These are phyloP conservation scores for Actinemys pallida DNA, from an alignment of 2,113 vertebrate species.

Conservation along the genomic window DNA sequence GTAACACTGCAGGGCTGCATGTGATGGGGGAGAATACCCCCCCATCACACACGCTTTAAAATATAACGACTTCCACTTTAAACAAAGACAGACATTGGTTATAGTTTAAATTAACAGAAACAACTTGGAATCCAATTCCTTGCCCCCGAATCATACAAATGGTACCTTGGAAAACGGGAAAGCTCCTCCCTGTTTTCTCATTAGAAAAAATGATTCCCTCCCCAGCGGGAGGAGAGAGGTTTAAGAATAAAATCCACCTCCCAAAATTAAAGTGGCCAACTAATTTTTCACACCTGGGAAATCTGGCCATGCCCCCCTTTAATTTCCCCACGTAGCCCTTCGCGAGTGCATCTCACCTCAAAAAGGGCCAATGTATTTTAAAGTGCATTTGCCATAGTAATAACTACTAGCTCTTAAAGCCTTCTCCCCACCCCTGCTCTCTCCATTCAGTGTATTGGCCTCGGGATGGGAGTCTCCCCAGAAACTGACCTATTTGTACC, in stretches of 20 bases:
- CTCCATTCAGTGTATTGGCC: not conserved
- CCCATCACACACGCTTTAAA: conserved; percentile 40
- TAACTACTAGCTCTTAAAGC: conserved; percentile 67
- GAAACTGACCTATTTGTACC: conserved; percentile 51
- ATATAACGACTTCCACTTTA: conserved; percentile 51
- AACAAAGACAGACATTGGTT: not conserved
- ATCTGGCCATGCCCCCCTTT: conserved; percentile 39
- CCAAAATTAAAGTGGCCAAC: not conserved
- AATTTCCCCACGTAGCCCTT: not conserved
- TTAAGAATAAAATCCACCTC: conserved; percentile 3
- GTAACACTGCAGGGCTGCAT: not conserved
- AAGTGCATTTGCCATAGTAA: conserved; percentile 76
- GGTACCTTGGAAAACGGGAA: not conserved
- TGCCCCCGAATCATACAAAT: rapidly evolving
- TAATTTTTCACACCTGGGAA: not conserved
- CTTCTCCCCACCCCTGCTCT: conserved; percentile 37
- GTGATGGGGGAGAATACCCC: not conserved
- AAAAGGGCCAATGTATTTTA: conserved; percentile 51
- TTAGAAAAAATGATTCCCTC: conserved; percentile 14
- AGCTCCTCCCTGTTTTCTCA: not conserved
- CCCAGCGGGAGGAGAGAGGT: not conserved
- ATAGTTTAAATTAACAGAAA: not conserved
- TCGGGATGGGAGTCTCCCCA: conserved; percentile 5
- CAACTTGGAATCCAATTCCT: not conserved
- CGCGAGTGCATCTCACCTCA: conserved; percentile 39